phyloP scores from a whole-genome alignment of 2,797 vertebrate species.

The Orientallactaga sibirica region DNA sequence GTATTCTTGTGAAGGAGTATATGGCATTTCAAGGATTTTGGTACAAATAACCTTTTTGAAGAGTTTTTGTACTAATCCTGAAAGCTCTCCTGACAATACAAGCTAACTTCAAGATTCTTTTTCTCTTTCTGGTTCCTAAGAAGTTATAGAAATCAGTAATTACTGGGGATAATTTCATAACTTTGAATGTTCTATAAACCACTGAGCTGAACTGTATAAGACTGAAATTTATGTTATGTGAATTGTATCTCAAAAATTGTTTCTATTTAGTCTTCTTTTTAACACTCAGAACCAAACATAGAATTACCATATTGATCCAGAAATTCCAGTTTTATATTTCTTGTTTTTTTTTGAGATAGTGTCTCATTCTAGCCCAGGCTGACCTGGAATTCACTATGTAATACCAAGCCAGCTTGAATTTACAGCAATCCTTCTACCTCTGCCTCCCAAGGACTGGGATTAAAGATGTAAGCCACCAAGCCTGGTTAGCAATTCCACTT shows the following conservation, averaged over 20 bases:
- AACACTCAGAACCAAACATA: slow-evolving; percentile 4
- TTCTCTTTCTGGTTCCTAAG: slow-evolving; percentile 39
- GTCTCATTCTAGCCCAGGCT: too few species aligned
- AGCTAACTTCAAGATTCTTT: slow-evolving; percentile 31
- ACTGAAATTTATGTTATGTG: neutral
- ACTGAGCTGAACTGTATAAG: neutral
- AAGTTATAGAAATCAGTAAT: slow-evolving; percentile 43
- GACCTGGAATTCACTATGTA: too few species aligned
- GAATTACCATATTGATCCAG: slow-evolving; percentile 37
- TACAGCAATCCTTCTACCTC: too few species aligned
- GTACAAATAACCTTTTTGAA: slow-evolving; percentile 41
- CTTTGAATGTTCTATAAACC: slow-evolving; percentile 36
- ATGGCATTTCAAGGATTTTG: slow-evolving; percentile 31
- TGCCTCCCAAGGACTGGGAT: too few species aligned
- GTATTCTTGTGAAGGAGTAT: slow-evolving; percentile 32
- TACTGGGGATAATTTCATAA: neutral
- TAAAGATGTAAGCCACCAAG: too few species aligned
- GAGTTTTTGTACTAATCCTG: slow-evolving; percentile 29
- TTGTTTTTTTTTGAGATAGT: too few species aligned
- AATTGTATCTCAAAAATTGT: slow-evolving; percentile 39
- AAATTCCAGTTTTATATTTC: neutral
- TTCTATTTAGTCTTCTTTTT: neutral
- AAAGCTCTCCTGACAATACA: slow-evolving; percentile 25
- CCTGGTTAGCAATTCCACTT: neutral
- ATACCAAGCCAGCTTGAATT: too few species aligned